phyloP scores from a whole-genome alignment of 2,888 invertebrate genomes.

The Parnassius glacialis region DNA sequence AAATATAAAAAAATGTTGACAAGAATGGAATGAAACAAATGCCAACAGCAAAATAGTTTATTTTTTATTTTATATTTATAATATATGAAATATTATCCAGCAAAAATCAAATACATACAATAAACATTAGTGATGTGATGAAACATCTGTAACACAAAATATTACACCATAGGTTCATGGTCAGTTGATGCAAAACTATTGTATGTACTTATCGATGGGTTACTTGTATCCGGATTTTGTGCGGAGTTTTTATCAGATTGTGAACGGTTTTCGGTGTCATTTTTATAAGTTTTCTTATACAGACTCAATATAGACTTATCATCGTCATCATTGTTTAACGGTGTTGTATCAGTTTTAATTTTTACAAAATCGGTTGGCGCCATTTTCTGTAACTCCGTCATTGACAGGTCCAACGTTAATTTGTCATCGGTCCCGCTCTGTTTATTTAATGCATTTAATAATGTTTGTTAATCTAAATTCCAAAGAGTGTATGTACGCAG shows the following conservation, averaged over 20 bases:
- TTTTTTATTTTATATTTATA: no score
- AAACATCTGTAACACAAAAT: not conserved
- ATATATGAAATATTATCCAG: no score
- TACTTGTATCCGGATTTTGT: conserved; percentile 32
- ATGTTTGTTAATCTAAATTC: no score
- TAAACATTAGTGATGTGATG: no score
- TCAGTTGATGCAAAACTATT: conserved; percentile 42
- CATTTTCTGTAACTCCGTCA: not conserved
- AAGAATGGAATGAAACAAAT: no score
- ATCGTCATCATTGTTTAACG: not conserved
- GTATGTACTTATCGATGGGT: conserved; percentile 42
- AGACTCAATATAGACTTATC: not conserved
- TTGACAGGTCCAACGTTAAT: not conserved
- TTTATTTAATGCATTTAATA: conserved; percentile 10
- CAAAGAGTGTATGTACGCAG: no score
- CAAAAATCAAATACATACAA: no score
- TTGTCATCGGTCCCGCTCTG: conserved; percentile 9
- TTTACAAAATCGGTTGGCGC: conserved; percentile 3
- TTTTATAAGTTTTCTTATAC: not conserved
- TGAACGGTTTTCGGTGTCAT: not conserved
- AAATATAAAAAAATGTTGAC: no score
- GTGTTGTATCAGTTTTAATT: conserved; percentile 7
- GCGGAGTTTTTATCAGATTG: conserved; percentile 3
- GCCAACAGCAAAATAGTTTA: no score
- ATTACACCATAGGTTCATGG: conserved; percentile 47